These are phyloP conservation scores for Erpetoichthys calabaricus DNA, from an alignment of 2,797 vertebrate genomes.

Conservation along the genomic window DNA sequence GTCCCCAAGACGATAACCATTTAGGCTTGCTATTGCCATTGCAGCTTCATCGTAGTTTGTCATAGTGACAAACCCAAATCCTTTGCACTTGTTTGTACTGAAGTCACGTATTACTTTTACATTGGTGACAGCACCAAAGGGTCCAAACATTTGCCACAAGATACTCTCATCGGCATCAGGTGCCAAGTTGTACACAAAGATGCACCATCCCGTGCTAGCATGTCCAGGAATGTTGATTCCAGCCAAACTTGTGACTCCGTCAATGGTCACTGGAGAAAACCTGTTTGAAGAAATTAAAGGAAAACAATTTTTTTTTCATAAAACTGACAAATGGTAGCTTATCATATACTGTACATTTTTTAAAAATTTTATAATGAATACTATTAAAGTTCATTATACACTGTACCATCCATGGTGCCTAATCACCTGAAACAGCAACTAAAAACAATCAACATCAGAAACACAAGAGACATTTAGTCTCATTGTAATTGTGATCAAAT, in stretches of 20 bases:
- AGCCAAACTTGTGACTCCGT: slow-evolving; percentile 91
- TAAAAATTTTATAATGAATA: too few relatives aligned
- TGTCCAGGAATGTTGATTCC: slow-evolving; percentile 95
- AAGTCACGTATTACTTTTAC: slow-evolving; percentile 98
- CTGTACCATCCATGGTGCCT: too few relatives aligned
- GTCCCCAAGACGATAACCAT: slow-evolving; percentile 94
- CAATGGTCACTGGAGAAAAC: slow-evolving; percentile 94
- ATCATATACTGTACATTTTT: too few relatives aligned
- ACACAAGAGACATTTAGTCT: too few relatives aligned
- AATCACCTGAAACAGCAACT: too few relatives aligned
- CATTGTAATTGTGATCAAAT: too few relatives aligned
- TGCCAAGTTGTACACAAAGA: slow-evolving; percentile 96
- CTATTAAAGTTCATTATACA: too few relatives aligned
- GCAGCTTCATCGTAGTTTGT: slow-evolving; percentile 97
- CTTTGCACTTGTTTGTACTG: slow-evolving; percentile 98
- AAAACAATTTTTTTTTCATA: too few relatives aligned
- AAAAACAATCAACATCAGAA: too few relatives aligned
- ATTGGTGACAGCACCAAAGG: slow-evolving; percentile 93
- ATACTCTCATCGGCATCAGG: slow-evolving; percentile 95
- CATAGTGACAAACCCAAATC: slow-evolving; percentile 98
- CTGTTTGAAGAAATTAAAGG: slow-evolving; percentile 42
- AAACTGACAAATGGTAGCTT: not conserved
- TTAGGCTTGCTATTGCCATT: slow-evolving; percentile 94
- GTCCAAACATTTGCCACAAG: slow-evolving; percentile 98
- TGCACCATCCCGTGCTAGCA: slow-evolving; percentile 88